These are phyloP conservation scores for Gavialis gangeticus DNA, from an alignment of 2,113 vertebrate genomes.

Conservation along the genomic window DNA sequence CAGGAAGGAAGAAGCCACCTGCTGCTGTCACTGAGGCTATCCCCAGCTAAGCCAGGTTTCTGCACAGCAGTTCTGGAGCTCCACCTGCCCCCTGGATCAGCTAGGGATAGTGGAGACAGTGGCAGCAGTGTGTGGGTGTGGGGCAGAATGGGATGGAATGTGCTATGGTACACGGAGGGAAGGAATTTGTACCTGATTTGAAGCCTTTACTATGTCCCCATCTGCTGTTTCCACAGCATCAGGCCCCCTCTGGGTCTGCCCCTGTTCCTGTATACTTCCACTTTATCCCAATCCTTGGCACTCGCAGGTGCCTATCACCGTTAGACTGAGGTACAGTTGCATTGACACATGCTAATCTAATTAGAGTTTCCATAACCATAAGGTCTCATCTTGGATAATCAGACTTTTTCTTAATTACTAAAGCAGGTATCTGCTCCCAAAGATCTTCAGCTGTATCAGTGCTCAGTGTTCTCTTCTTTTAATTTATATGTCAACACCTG, in stretches of 20 bases:
- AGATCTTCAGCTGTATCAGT: neutral
- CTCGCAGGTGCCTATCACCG: neutral
- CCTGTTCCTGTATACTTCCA: neutral
- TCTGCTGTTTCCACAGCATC: too few species aligned
- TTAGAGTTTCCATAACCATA: neutral
- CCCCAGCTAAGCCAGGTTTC: neutral
- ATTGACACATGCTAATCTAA: neutral
- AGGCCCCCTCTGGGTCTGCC: too few species aligned
- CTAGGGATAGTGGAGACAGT: too few species aligned
- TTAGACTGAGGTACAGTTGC: neutral
- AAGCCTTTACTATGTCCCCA: too few species aligned
- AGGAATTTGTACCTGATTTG: too few species aligned
- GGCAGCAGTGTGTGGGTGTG: too few species aligned
- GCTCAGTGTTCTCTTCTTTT: slow-evolving; percentile 26
- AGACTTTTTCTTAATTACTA: slow-evolving; percentile 16
- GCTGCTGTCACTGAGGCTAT: too few species aligned
- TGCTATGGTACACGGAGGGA: too few species aligned
- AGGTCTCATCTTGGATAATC: neutral
- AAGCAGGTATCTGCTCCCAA: neutral
- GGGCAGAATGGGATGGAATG: too few species aligned
- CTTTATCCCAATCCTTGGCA: neutral
- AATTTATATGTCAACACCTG: slow-evolving; percentile 9
- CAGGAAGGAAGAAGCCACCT: too few species aligned
- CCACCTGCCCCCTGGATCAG: too few species aligned
- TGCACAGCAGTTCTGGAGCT: neutral